Conservation (phyloP, 1,140 invertebrate species). For the Drosophila quadrilineata region DNA sequence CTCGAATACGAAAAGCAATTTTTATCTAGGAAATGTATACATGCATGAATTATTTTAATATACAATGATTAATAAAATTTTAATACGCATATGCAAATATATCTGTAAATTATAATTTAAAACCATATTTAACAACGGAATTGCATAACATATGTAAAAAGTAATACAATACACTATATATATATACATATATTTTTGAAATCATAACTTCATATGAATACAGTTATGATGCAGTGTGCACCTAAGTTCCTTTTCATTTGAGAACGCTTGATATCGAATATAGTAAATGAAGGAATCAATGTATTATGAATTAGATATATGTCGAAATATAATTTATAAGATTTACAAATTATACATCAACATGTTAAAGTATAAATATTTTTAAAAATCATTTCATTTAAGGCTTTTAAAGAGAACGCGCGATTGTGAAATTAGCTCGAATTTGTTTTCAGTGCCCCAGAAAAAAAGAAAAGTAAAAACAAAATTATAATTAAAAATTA, state of each 20-base stretch:
- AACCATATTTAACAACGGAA: slow-evolving; percentile 12
- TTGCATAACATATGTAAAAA: slow-evolving; percentile 30
- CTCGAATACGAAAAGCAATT: slow-evolving; percentile 39
- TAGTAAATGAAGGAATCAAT: slow-evolving; percentile 15
- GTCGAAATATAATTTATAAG: slow-evolving; percentile 11
- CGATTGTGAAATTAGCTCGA: slow-evolving; percentile 47
- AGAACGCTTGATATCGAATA: slow-evolving; percentile 42
- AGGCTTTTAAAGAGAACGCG: slow-evolving; percentile 41
- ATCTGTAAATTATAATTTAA: slow-evolving; percentile 13
- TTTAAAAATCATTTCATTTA: slow-evolving; percentile 16
- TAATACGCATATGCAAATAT: slow-evolving; percentile 4
- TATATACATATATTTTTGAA: slow-evolving; percentile 45
- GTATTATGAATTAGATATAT: slow-evolving; percentile 17
- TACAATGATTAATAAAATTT: slow-evolving; percentile 5
- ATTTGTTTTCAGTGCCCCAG: slow-evolving; percentile 56
- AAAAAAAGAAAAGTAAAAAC: slow-evolving; percentile 6
- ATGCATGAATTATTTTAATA: slow-evolving; percentile 16
- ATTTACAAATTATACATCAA: slow-evolving; percentile 15
- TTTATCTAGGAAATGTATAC: slow-evolving; percentile 40
- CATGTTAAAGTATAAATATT: slow-evolving; percentile 15
- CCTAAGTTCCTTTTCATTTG: slow-evolving; percentile 44
- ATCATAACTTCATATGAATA: slow-evolving; percentile 28
- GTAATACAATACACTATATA: too few relatives aligned
- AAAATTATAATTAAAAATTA: not conserved
- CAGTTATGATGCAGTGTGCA: slow-evolving; percentile 16